These are phyloP conservation scores for Camptogramma bilineatum DNA, from an alignment of 2,888 invertebrate species.

Conservation along the genomic window DNA sequence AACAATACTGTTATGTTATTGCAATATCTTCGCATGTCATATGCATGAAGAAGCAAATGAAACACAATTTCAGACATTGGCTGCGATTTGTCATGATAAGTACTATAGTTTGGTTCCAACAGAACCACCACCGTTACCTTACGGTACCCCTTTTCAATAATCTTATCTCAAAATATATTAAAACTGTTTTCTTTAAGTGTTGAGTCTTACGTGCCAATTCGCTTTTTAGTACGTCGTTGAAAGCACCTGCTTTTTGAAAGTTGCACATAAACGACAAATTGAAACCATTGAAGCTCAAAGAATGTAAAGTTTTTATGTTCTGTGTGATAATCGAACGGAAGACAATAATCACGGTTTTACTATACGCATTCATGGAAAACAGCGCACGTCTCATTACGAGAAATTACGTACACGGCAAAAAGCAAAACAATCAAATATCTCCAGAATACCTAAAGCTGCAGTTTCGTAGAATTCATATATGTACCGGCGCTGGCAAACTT, in stretches of 20 bases:
- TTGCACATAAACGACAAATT: slow-evolving; percentile 16
- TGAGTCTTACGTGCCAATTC: neutral
- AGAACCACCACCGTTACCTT: too few relatives aligned
- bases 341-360: slow-evolving; percentile 38
- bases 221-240: slow-evolving; percentile 11
- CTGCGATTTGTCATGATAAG: neutral
- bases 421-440: slow-evolving; percentile 54
- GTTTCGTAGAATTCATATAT: slow-evolving; percentile 19
- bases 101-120: neutral
- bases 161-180: neutral
- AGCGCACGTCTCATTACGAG: slow-evolving; percentile 49
- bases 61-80: neutral
- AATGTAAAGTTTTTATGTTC: slow-evolving; percentile 24
- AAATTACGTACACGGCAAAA: slow-evolving; percentile 52
- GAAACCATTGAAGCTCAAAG: slow-evolving; percentile 23
- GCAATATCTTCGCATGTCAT: slow-evolving; percentile 18
- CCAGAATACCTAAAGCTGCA: slow-evolving; percentile 33
- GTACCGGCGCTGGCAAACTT: neutral
- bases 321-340: slow-evolving; percentile 31
- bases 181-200: slow-evolving; percentile 11
- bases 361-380: slow-evolving; percentile 47
- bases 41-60: neutral
- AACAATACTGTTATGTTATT: slow-evolving; percentile 21
- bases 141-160: neutral
- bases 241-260: slow-evolving; percentile 31